A percentile compares a stretch with the other conserved stretches of the same genome.
Evolutionary conservation across 2,888 invertebrate species (phyloP).

Genomic region (Hypercompe scribonia): DNA sequence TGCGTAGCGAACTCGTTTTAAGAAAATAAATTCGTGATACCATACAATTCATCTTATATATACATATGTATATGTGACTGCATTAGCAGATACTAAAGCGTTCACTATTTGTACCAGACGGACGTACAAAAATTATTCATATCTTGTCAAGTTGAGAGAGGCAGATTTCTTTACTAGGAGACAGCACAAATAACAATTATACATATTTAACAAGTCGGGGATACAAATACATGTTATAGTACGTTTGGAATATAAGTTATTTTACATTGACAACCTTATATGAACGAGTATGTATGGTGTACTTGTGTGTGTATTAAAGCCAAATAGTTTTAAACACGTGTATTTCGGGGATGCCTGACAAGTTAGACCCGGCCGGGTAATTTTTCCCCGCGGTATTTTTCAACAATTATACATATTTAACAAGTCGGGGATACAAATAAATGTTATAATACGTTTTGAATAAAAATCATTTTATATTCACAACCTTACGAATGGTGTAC

Average conservation of each 20-base stretch:
- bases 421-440: neutral
- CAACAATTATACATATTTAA: neutral
- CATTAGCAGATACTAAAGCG: neutral
- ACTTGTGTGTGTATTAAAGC: too few relatives aligned
- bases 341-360: too few relatives aligned
- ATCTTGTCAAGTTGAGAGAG: neutral
- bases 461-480: neutral
- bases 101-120: neutral
- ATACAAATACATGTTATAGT: neutral
- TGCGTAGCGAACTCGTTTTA: neutral
- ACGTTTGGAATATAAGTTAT: neutral
- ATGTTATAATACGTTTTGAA: neutral
- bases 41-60: neutral
- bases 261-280: neutral
- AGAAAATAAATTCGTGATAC: neutral
- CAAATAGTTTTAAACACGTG: too few relatives aligned
- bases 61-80: neutral
- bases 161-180: neutral
- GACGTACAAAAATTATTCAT: neutral
- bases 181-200: neutral
- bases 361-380: too few relatives aligned
- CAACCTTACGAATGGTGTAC: too few relatives aligned
- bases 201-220: neutral
- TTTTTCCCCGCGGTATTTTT: too few relatives aligned
- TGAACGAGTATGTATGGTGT: too few relatives aligned